Base-by-base conservation (phyloP, 1,140 invertebrate genomes). In the Caerostris extrusa region DNA sequence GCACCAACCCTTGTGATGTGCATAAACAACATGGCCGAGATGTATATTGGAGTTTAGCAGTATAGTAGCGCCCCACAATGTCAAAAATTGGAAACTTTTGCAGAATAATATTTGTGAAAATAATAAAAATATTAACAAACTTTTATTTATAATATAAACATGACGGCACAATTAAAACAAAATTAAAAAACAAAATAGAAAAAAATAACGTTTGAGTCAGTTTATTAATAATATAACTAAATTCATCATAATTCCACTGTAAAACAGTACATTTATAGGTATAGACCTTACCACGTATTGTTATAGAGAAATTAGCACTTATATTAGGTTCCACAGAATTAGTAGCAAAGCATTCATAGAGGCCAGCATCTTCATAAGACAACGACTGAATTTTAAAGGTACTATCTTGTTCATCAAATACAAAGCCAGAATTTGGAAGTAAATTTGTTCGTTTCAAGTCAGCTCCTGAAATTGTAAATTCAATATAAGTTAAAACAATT, bases 311-410 rank as follows among this genome's bases (percentile, higher is more conserved):
- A 69, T 94, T 94, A 50, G 71, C 7, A 10, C 50, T 57, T 55
- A 94, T 90, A 67, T 57, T 82, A 34, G 69, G 71, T 58, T 83
- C 3, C 95, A 99, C 97, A 2, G 98, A 98, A 96, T 98, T 99
- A 96, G 98, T 97, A 67, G 98, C 98, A 34, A 97, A 97, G 95
- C 98, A 99, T 10, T 97, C 97, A 95, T 98, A 99, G 56, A 97
- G 97, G 83, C 98, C 98, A 96, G 98, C 17, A 90, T 94, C 88
- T 67, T 90, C 81, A 60, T 61, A 89, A 0, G 88, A 83, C 10
- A 94, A 12, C 7, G 86, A 60, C 7, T 67, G 7, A 10, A 94
- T 53, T 50, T 90, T 57, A 7, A 93, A n/a, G 5, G 53, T n/a
- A 10, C 19, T 57, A 10, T 92, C 81, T n/a, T 57, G 10, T 12